A percentile compares a stretch with the other conserved stretches of the same genome.
phyloP scores from a whole-genome alignment of 1,140 invertebrate species.

The Anoplophora glabripennis region DNA sequence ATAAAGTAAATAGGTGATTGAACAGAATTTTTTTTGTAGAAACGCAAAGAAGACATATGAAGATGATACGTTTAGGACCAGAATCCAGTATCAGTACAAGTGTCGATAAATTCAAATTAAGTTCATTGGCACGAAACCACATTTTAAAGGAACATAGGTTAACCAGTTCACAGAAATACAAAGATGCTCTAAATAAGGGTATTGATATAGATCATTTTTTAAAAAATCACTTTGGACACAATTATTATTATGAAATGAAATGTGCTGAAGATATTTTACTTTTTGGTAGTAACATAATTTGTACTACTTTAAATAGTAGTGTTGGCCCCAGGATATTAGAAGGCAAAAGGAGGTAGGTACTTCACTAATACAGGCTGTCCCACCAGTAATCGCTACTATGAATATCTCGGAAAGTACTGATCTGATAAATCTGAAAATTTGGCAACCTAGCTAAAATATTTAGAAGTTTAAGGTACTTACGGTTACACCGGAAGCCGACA shows the following conservation, averaged over 20 bases:
- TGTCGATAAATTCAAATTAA: conserved; percentile 16
- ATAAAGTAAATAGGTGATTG: no score
- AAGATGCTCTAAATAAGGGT: background rate
- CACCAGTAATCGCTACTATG: no score
- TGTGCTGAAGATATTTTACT: conserved; percentile 30
- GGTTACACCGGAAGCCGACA: background rate
- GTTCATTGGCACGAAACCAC: conserved; percentile 18
- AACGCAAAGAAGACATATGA: conserved; percentile 13
- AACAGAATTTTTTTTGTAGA: conserved; percentile 1
- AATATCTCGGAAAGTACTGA: background rate
- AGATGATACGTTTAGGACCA: conserved; percentile 23
- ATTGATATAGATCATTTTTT: conserved; percentile 13
- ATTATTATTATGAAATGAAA: conserved; percentile 22
- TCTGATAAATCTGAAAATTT: no score
- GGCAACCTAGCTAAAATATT: background rate
- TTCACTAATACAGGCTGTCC: conserved; percentile 9
- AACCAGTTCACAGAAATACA: background rate
- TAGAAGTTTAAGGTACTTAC: background rate
- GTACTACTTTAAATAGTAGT: conserved; percentile 47
- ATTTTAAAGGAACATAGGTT: background rate
- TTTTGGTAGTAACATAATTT: conserved; percentile 45
- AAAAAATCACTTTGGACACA: conserved; percentile 23
- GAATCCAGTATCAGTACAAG: conserved; percentile 24
- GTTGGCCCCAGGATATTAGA: conserved; percentile 7
- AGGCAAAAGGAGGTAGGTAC: background rate